Percentiles rank a stretch among this genome's conserved stretches.
Evolutionary conservation across 2,797 vertebrate genomes (phyloP).

Genomic region (Acanthurus lineatus): DNA sequence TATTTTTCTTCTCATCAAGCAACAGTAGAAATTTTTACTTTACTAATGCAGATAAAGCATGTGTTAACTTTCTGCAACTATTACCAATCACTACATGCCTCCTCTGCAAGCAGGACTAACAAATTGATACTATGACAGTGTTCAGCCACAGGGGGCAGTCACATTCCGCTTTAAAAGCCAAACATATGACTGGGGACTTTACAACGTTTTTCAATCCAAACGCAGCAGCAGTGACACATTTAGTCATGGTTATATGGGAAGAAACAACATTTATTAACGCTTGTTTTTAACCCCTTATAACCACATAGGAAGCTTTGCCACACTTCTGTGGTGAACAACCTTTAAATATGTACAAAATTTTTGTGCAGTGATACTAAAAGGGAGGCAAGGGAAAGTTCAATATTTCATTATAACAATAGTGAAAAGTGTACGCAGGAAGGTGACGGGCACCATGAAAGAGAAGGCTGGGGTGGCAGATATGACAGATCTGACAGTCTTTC

Average conservation of each 20-base stretch:
- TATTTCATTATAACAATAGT: conserved; percentile 81
- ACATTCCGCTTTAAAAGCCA: conserved; percentile 14
- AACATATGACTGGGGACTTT: not conserved
- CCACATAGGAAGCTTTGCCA: conserved; percentile 36
- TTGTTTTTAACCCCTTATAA: not conserved
- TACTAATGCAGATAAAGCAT: not conserved
- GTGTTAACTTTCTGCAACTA: not conserved
- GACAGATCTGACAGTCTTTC: not conserved
- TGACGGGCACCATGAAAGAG: conserved; percentile 6
- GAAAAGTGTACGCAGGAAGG: conserved; percentile 53
- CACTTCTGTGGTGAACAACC: conserved; percentile 79
- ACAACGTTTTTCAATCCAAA: conserved; percentile 1
- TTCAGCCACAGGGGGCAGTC: conserved; percentile 40
- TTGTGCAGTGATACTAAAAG: conserved; percentile 81
- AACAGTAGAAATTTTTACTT: not conserved
- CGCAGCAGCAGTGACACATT: not conserved
- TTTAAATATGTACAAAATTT: conserved; percentile 89
- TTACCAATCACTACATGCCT: not conserved
- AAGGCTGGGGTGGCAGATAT: not conserved
- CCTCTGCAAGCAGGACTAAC: not conserved
- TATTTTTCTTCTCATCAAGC: not conserved
- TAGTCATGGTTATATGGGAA: conserved; percentile 5
- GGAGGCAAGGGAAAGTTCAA: conserved; percentile 32
- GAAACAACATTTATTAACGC: conserved; percentile 1
- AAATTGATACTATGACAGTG: not conserved